phyloP scores from a whole-genome alignment of 2,113 vertebrate genomes.

The Alectura lathami region DNA sequence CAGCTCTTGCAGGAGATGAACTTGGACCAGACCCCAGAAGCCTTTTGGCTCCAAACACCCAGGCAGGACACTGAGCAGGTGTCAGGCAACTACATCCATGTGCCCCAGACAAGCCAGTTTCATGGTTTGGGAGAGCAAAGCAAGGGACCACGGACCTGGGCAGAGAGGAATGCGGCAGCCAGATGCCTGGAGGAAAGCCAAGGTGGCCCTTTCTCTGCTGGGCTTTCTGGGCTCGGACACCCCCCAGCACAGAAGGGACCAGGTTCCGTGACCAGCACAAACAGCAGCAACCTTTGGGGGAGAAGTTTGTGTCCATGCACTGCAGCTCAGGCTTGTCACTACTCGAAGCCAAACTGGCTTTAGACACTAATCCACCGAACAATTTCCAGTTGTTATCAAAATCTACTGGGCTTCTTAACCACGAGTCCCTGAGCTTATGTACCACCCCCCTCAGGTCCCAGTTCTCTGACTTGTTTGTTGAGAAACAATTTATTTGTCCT shows the following conservation, averaged over 20 bases:
- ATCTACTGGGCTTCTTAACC: conserved; percentile 49
- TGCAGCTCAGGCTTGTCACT: conserved; percentile 21
- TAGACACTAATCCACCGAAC: conserved; percentile 47
- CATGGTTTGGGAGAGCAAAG: background rate
- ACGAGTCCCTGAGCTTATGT: conserved; percentile 41
- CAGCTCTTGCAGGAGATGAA: background rate
- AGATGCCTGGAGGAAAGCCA: background rate
- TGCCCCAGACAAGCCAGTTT: background rate
- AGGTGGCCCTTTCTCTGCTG: background rate
- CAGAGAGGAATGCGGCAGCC: background rate
- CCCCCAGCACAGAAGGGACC: background rate
- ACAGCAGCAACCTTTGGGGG: background rate
- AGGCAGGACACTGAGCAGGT: background rate
- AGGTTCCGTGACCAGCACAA: background rate
- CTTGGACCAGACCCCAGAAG: background rate
- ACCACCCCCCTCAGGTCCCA: conserved; percentile 4
- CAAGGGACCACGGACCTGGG: background rate
- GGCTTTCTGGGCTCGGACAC: background rate
- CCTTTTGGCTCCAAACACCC: background rate
- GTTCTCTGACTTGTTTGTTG: background rate
- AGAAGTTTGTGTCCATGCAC: background rate
- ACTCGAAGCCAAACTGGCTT: conserved; percentile 24
- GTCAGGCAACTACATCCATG: background rate
- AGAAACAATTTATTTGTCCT: conserved; percentile 3
- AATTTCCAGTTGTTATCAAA: conserved; percentile 61